Evolutionary conservation across 2,113 vertebrate genomes (phyloP), one percentile per base, ranked within the genome.

Genomic region (Catharus minimus): DNA sequence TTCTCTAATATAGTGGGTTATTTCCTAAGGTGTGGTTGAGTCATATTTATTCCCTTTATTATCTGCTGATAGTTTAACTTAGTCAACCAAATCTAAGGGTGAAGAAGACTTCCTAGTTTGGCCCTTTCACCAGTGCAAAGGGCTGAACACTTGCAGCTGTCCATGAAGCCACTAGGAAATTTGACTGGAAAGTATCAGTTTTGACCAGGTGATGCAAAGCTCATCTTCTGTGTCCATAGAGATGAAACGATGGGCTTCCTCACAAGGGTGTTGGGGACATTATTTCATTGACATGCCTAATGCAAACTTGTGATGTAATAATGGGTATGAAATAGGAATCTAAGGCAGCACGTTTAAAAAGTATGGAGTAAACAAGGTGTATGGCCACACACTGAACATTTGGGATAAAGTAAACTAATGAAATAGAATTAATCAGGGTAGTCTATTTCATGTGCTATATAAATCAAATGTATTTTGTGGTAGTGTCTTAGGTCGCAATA

Each of bases 311-410:
- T 10, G 22, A 23, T 55, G 16, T 61, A 15, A 19, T 21, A 32
- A 11, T 36, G 15, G 4, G 11, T 58, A 26, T 0, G 2, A 71
- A 53, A 74, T 11, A 66, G 58, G 46, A 74, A 21, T 52, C 13
- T 18, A 58, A 49, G 43, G 33, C 52, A 78, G 43, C 21, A 23
- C 7, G 62, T 58, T 77, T 71, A 28, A 38, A 47, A 49, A 92
- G 4, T 0, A 0, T 57, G 22, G 32, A 46, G 20, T 17, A 32
- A 86, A 57, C 22, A 14, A 53, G 14, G 39, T 21, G 6, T 19
- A 30, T 69, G 39, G 18, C 10, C 9, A 12, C 22, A 20, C 10
- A 15, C 32, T 46, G 38, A 71, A 23, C 16, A 13, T 36, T 39
- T 73, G 57, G 24, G 14, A 50, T 44, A 58, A 92, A 13, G 32